These are phyloP conservation scores for Pseudorasbora parva DNA, from an alignment of 2,113 vertebrate species.

Conservation along the genomic window DNA sequence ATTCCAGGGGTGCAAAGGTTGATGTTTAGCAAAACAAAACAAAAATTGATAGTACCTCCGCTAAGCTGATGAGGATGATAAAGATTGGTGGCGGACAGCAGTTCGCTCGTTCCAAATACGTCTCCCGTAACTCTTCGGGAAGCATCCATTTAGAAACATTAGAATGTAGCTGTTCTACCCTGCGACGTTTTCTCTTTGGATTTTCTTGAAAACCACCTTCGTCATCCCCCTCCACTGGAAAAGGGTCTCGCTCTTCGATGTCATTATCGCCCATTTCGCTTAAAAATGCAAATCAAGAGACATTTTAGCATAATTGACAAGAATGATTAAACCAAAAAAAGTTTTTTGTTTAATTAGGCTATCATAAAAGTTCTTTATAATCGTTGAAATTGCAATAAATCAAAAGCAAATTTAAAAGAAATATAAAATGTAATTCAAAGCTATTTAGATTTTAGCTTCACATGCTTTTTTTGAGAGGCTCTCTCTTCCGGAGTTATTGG, in stretches of 20 bases:
- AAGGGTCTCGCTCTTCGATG: slow-evolving; percentile 64
- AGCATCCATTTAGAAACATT: slow-evolving; percentile 86
- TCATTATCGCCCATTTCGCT: slow-evolving; percentile 65
- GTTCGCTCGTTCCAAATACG: slow-evolving; percentile 83
- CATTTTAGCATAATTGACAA: not conserved
- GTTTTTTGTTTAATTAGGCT: not conserved
- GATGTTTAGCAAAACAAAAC: not conserved
- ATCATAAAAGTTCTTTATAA: not conserved
- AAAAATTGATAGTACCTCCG: slow-evolving; percentile 76
- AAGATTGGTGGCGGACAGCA: slow-evolving; percentile 88
- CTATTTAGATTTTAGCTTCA: not conserved
- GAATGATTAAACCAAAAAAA: not conserved
- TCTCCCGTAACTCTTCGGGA: slow-evolving; percentile 70
- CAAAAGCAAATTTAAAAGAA: not conserved
- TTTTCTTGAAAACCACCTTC: not conserved
- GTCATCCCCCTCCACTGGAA: slow-evolving; percentile 60
- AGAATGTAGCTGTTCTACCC: slow-evolving; percentile 76
- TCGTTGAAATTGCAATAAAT: not conserved
- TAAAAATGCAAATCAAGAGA: not conserved
- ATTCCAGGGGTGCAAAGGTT: not conserved
- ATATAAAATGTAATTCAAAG: not conserved
- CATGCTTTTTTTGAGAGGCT: not conserved
- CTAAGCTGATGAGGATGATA: slow-evolving; percentile 85
- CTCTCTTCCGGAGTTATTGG: slow-evolving; percentile 26
- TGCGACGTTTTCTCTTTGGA: slow-evolving; percentile 32